Percentiles rank a stretch among this genome's conserved stretches.
Conservation (phyloP, 1,140 invertebrate species). For the Macrobrachium rosenbergii region DNA sequence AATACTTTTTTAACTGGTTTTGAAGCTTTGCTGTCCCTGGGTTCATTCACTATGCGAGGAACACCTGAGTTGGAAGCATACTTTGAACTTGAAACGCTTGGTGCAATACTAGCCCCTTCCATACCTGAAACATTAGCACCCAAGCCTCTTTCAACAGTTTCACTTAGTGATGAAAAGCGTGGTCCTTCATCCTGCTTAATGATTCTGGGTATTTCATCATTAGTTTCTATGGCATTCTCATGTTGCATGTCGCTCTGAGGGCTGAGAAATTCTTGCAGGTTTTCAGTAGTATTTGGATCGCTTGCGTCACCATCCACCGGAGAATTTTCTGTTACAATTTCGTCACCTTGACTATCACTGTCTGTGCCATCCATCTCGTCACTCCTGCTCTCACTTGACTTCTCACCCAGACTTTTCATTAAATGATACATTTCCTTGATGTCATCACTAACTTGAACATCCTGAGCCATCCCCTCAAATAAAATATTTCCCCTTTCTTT, state of each 20-base stretch:
- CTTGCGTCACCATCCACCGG: too few species aligned
- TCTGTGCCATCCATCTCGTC: too few species aligned
- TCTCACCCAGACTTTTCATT: not conserved
- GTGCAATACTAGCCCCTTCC: constrained; percentile 52
- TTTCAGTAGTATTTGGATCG: not conserved
- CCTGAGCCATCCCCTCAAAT: not conserved
- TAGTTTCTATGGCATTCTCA: constrained; percentile 21
- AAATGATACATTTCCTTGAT: not conserved
- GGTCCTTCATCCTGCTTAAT: constrained; percentile 51
- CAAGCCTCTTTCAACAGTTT: constrained; percentile 49
- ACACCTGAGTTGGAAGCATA: constrained; percentile 31
- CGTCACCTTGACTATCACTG: too few species aligned
- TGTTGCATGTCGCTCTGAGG: constrained; percentile 7
- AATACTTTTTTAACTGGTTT: constrained; percentile 42
- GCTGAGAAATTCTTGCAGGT: not conserved
- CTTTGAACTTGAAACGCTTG: constrained; percentile 65
- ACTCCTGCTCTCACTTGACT: not conserved
- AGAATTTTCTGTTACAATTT: too few species aligned
- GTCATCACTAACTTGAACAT: not conserved
- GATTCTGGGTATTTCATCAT: constrained; percentile 7
- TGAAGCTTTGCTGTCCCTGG: constrained; percentile 21
- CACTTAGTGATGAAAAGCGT: constrained; percentile 47
- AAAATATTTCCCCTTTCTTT: constrained; percentile 3
- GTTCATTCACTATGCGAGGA: constrained; percentile 15
- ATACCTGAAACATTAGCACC: constrained; percentile 48